Conservation (phyloP, 1,140 invertebrate species). For the Polypedilum vanderplanki region DNA sequence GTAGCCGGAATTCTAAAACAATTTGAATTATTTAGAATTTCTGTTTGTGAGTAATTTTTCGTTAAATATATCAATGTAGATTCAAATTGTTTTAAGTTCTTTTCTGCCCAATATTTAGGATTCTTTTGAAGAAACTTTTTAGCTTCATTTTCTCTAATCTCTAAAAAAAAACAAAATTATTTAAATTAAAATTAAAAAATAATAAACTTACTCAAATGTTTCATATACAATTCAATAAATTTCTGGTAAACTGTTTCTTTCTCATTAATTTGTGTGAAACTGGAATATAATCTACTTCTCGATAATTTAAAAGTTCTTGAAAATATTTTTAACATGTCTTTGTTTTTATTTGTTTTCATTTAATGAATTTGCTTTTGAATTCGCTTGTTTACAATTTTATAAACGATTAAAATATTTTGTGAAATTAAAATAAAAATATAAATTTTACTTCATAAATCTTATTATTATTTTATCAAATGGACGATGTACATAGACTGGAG, state of each 20-base stretch:
- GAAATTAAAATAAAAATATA: too few species aligned
- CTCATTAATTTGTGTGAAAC: too few species aligned
- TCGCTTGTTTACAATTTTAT: too few species aligned
- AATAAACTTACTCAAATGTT: background rate
- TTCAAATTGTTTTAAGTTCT: slow-evolving; percentile 36
- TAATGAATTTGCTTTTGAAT: too few species aligned
- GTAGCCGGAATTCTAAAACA: slow-evolving; percentile 48
- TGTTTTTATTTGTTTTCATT: too few species aligned
- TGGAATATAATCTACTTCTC: too few species aligned
- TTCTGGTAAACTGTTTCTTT: background rate
- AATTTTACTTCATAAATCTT: background rate
- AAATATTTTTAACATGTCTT: too few species aligned
- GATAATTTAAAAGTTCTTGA: too few species aligned
- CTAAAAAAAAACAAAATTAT: background rate
- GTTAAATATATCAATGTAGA: slow-evolving; percentile 36
- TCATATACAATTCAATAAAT: background rate
- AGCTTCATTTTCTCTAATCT: background rate
- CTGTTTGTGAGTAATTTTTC: slow-evolving; percentile 41
- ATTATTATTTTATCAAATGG: slow-evolving; percentile 30
- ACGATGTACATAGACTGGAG: slow-evolving; percentile 70
- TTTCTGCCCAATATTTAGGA: background rate
- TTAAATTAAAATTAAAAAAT: background rate
- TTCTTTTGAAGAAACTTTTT: background rate
- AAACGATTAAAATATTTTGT: too few species aligned
- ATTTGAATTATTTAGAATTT: slow-evolving; percentile 47